Evolutionary conservation across 2,797 vertebrate genomes (phyloP).

Genomic region (Megalops cyprinoides): DNA sequence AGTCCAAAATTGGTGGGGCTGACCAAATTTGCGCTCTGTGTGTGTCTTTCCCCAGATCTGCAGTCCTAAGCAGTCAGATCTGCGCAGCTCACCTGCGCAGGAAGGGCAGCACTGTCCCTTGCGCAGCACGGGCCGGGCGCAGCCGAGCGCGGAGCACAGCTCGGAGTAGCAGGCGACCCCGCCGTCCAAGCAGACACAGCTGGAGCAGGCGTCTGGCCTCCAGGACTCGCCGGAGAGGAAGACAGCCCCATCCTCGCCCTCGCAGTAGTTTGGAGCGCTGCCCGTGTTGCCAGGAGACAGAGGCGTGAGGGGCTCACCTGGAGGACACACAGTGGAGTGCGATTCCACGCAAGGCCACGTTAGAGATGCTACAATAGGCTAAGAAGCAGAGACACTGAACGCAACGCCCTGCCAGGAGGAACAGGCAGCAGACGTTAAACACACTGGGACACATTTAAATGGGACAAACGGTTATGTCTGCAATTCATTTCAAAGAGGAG

Average conservation of each 20-base stretch:
- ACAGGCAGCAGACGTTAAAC: too few species aligned
- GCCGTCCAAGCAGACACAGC: slow-evolving; percentile 85
- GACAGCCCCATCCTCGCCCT: slow-evolving; percentile 83
- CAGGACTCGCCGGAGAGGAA: slow-evolving; percentile 89
- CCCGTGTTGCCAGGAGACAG: slow-evolving; percentile 75
- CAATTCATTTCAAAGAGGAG: too few species aligned
- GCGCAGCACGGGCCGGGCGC: slow-evolving; percentile 81
- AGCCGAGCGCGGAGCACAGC: slow-evolving; percentile 83
- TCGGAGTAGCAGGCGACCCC: slow-evolving; percentile 85
- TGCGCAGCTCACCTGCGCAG: too few species aligned
- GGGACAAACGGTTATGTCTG: too few species aligned
- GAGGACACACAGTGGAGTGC: not conserved
- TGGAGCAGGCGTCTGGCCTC: slow-evolving; percentile 90
- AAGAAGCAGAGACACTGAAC: too few species aligned
- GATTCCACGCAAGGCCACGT: too few species aligned
- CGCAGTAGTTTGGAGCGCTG: slow-evolving; percentile 81
- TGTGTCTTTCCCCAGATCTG: slow-evolving; percentile 72
- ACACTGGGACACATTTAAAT: too few species aligned
- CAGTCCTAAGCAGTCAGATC: too few species aligned
- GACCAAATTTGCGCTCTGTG: too few species aligned
- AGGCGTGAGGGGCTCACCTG: slow-evolving; percentile 76
- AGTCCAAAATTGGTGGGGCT: too few species aligned
- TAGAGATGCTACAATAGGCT: too few species aligned
- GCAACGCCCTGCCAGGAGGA: too few species aligned
- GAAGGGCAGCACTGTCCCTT: slow-evolving; percentile 91